Percentiles rank a stretch among this genome's conserved stretches.
These are phyloP conservation scores for Augochlorella aurata DNA, from an alignment of 2,888 invertebrate genomes.

Conservation along the genomic window DNA sequence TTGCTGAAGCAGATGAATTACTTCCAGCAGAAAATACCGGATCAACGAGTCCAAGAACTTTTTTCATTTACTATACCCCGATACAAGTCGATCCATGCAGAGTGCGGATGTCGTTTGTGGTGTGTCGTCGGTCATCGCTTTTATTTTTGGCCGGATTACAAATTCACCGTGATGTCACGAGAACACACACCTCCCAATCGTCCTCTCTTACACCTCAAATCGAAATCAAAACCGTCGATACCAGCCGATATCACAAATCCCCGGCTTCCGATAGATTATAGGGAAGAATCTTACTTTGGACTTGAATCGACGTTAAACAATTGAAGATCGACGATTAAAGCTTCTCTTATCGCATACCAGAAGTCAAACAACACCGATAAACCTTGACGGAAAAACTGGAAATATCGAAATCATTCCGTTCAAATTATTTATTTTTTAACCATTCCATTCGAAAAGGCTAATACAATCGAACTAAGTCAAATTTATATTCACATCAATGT, in stretches of 20 bases:
- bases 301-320: neutral
- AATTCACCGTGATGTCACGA: conserved; percentile 6
- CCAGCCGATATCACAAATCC: neutral
- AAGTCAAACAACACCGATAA: neutral
- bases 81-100: neutral
- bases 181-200: conserved; percentile 3
- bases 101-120: neutral
- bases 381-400: too few species aligned
- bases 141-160: conserved; percentile 41
- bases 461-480: too few species aligned
- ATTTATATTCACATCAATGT: too few species aligned
- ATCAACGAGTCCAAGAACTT: neutral
- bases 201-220: neutral
- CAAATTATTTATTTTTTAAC: neutral
- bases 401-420: too few species aligned
- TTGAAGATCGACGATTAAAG: conserved; percentile 22
- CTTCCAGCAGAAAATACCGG: neutral
- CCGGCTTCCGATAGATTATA: neutral
- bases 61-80: neutral
- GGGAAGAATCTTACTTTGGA: neutral
- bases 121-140: conserved; percentile 6
- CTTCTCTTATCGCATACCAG: neutral
- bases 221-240: neutral
- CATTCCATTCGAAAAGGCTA: too few species aligned
- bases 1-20: neutral